Base-by-base conservation (phyloP, 1,140 invertebrate genomes). In the Danaus melanippus region DNA sequence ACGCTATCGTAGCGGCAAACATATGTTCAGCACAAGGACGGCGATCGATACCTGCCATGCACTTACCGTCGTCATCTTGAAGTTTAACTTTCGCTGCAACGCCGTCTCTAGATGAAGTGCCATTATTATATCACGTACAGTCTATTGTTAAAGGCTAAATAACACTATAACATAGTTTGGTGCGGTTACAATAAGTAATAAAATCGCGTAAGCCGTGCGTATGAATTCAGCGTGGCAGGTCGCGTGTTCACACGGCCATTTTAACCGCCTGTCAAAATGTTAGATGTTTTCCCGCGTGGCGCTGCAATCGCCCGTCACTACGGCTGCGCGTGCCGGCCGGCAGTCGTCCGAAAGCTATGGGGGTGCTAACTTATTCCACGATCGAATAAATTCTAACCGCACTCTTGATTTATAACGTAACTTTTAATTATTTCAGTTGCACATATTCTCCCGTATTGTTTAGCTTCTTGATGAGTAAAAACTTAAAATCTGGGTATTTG, bases 31-130 rank as follows among this genome's bases (percentile, higher is more conserved):
- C 78, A 81, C 76, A 79, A 70, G 83, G 74, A 48, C 49, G 12
- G 46, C 74, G 79, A 86, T 86, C 83, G 80, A 86, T 86, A 79
- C 56, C 57, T 60, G 55, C 49, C 71, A 77, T 86, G 81, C 81
- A 86, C 84, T 84, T 76, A 86, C 84, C 84, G 84, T 79, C 69
- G 75, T 86, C 79, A 86, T 80, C 74, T 84, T 84, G 83, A 84
- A 86, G 79, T 82, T 84, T 60, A 86, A 69, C 73, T 84, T 84
- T 56, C 83, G 77, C 77, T 86, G 83, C 79, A 86, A 74, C 69
- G 81, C 74, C 50, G 83, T 86, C 75, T 86, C 84, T 64, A 86
- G 71, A 51, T 86, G 84, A n/a, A 86, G 79, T 62, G 84, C 84
- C 84, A 86, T 86, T 67, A 52, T 44, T 46, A 58, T 62, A n/a